Evolutionary conservation across 2,797 vertebrate species (phyloP).

Genomic region (Aselliscus stoliczkanus): DNA sequence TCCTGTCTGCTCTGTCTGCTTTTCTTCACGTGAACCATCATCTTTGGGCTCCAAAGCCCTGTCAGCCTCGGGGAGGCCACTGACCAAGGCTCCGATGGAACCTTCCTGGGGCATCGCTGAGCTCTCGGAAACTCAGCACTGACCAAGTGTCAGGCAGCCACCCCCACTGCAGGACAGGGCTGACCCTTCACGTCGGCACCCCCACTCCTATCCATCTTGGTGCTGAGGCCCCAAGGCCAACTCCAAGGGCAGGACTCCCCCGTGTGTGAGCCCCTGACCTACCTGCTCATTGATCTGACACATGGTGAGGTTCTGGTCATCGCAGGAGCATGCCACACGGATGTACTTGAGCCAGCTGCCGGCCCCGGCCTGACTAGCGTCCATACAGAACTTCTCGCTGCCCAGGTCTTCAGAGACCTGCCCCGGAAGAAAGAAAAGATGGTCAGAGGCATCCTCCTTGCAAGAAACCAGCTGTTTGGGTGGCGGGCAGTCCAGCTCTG

Average conservation of each 20-base stretch:
- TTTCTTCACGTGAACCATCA: neutral
- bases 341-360: constrained; percentile 96
- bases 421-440: neutral
- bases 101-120: rapidly evolving
- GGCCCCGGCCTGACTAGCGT: constrained; percentile 79
- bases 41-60: neutral
- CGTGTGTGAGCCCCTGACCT: constrained; percentile 8
- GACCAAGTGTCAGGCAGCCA: neutral
- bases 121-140: neutral
- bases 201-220: rapidly evolving
- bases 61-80: neutral
- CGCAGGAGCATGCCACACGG: constrained; percentile 89
- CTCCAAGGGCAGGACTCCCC: rapidly evolving
- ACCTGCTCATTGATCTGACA: constrained; percentile 96
- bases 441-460: neutral
- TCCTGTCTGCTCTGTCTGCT: neutral
- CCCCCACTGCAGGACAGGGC: neutral
- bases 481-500: rapidly evolving
- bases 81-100: rapidly evolving
- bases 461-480: neutral
- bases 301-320: constrained; percentile 92
- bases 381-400: constrained; percentile 89
- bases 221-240: neutral
- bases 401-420: constrained; percentile 93
- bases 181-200: neutral